phyloP scores from a whole-genome alignment of 2,888 invertebrate species.

The Philaethria dido region DNA sequence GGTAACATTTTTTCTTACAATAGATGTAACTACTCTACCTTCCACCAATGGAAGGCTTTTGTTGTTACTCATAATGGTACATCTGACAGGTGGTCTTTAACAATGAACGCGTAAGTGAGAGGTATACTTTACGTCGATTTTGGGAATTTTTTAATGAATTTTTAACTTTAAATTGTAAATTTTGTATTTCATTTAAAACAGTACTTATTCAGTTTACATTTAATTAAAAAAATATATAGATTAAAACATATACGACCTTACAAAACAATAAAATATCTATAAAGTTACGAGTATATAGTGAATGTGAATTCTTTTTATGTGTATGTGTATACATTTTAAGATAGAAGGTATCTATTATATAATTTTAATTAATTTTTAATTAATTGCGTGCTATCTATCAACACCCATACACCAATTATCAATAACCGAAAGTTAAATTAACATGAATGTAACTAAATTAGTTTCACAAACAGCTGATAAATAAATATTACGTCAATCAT shows the following conservation, averaged over 20 bases:
- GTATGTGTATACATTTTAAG: slow-evolving; percentile 1
- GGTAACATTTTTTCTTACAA: slow-evolving; percentile 42
- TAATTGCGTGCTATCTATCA: background rate
- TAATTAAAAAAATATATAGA: no score
- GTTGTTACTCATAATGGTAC: slow-evolving; percentile 32
- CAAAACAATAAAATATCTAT: no score
- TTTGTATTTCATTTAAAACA: no score
- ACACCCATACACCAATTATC: background rate
- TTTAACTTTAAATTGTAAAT: background rate
- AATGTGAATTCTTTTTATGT: no score
- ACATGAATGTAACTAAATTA: background rate
- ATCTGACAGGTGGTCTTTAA: slow-evolving; percentile 34
- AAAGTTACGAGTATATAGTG: no score
- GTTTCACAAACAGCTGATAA: background rate
- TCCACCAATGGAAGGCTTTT: slow-evolving; percentile 34
- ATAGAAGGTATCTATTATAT: background rate
- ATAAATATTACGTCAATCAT: background rate
- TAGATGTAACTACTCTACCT: slow-evolving; percentile 34
- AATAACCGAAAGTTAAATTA: slow-evolving; percentile 8
- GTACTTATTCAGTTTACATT: no score
- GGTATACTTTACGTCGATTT: slow-evolving; percentile 15
- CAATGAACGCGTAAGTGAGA: slow-evolving; percentile 25
- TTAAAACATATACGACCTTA: no score
- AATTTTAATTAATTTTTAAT: background rate
- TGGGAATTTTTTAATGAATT: background rate